A percentile compares a stretch with the other conserved stretches of the same genome.
Conservation (phyloP, 64 coral and sea anemone genomes). For the Pocillopora damicornis region DNA sequence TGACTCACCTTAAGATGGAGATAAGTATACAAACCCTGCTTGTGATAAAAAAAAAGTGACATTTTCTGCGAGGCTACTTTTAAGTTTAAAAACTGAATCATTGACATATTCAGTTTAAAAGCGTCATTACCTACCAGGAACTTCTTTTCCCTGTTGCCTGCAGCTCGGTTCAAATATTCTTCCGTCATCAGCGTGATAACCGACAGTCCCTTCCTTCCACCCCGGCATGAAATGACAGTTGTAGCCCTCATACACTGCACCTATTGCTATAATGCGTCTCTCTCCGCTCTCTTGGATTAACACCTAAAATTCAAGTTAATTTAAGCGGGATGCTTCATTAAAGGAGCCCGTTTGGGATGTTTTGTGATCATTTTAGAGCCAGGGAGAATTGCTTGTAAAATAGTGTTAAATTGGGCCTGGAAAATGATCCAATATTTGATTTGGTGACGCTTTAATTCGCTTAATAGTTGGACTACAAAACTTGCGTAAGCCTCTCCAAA, state of each 20-base stretch:
- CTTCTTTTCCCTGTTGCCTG: slow-evolving; percentile 9
- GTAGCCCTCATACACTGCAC: slow-evolving; percentile 21
- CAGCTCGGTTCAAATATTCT: slow-evolving; percentile 32
- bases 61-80: no score
- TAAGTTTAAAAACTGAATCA: neutral
- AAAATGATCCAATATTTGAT: neutral
- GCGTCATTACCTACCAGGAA: slow-evolving; percentile 1
- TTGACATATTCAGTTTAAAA: neutral
- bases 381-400: no score
- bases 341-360: neutral
- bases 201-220: slow-evolving; percentile 11
- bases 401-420: no score
- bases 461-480: no score
- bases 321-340: neutral
- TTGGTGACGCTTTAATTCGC: no score
- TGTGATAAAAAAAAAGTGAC: no score
- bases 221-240: slow-evolving; percentile 41
- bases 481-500: no score
- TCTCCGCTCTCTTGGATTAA: slow-evolving; percentile 48
- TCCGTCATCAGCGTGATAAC: slow-evolving; percentile 53
- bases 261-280: slow-evolving; percentile 26
- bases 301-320: slow-evolving; percentile 2
- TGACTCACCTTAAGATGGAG: no score
- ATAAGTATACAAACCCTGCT: no score
- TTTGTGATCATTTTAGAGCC: neutral